These are phyloP conservation scores for Sinocyclocheilus maitianheensis DNA, from an alignment of 2,113 vertebrate genomes.

Conservation along the genomic window DNA sequence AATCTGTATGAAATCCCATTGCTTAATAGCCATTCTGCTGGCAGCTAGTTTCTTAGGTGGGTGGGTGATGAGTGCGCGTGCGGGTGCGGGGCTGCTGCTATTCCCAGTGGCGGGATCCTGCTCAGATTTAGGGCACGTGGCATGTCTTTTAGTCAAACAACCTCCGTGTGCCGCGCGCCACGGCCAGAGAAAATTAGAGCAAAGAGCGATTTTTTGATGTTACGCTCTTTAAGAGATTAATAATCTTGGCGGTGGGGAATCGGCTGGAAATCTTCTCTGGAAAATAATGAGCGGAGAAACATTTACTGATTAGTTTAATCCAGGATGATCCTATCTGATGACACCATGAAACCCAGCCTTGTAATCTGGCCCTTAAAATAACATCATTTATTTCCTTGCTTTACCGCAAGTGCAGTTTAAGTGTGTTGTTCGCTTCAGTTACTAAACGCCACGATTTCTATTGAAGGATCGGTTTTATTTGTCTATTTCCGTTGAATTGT, in stretches of 20 bases:
- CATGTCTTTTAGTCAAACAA: conserved; percentile 50
- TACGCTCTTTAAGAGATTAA: conserved; percentile 80
- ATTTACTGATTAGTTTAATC: conserved; percentile 86
- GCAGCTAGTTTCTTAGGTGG: conserved; percentile 16
- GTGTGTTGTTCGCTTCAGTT: not conserved
- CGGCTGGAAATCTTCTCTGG: conserved; percentile 75
- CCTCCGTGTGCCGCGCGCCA: conserved; percentile 46
- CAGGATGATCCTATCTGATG: conserved; percentile 80
- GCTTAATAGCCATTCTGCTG: not conserved
- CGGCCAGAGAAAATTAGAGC: conserved; percentile 68
- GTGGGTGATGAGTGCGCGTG: not conserved
- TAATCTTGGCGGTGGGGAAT: conserved; percentile 73
- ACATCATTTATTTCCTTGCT: conserved; percentile 44
- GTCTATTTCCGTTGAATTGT: not conserved
- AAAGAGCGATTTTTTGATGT: conserved; percentile 73
- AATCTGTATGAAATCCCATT: not conserved
- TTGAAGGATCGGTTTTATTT: not conserved
- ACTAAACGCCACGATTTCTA: not conserved
- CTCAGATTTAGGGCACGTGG: conserved; percentile 55
- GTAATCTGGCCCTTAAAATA: conserved; percentile 60
- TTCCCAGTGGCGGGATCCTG: conserved; percentile 42
- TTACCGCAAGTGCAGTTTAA: conserved; percentile 24
- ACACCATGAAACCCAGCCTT: conserved; percentile 66
- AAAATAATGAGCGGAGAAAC: conserved; percentile 82
- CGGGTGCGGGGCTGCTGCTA: not conserved